Base-by-base conservation (phyloP, 2,888 invertebrate species). In the Meganola albula region DNA sequence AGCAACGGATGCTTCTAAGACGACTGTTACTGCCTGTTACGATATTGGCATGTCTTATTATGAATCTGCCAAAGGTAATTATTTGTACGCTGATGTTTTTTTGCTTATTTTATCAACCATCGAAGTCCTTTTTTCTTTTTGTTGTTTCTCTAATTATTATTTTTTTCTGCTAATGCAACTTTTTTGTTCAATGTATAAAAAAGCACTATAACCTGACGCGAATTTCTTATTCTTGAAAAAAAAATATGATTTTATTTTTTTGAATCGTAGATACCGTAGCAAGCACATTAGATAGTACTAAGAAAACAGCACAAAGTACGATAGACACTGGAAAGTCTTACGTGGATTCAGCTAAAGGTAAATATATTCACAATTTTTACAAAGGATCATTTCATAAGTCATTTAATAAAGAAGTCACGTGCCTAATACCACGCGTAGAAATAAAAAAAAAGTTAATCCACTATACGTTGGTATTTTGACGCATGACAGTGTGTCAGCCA, bases 241-340 rank as follows among this genome's bases (percentile, higher is more conserved):
- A n/a, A n/a, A n/a, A n/a, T n/a, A n/a, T n/a, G n/a, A n/a, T 27
- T 24, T 2, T 11, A 12, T 12, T 33, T 41, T 40, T 40, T 35
- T 40, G 10, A 30, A 12, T 13, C 60, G 40, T 76, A 80, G 80
- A 79, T 64, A 69, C 76, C 10, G 68, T 79, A 53, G 61, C 70
- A 32, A 68, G 53, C 50, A 66, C 82, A 38, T 63, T 80, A 66
- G 80, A 82, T 63, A 75, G 51, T 44, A 77, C 83, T 44, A 84
- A 77, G 61, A 79, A 78, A 59, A 67, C 75, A 8, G 79, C 84
- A 20, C 77, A 80, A 48, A 66, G 65, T 37, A 75, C 84, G 16
- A 48, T 72, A 39, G 76, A 77, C 31, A 64, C 63, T 36, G 72
- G 75, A 36, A 74, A 69, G 55, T 48, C 59, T 3, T 74, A 72